phyloP scores from a whole-genome alignment of 2,888 invertebrate species.

The Ganaspis brasiliensis region DNA sequence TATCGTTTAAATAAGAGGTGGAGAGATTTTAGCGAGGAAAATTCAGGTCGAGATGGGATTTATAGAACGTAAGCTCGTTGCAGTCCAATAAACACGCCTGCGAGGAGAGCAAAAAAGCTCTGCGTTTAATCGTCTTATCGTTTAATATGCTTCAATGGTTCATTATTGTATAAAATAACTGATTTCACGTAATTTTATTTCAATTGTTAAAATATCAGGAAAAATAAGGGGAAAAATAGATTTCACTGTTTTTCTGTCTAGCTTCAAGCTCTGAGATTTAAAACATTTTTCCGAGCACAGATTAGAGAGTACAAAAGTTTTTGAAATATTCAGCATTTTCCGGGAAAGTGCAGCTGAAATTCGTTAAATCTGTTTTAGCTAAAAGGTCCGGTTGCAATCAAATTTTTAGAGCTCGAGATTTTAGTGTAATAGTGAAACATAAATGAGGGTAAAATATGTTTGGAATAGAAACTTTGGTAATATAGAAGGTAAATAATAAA shows the following conservation, averaged over 20 bases:
- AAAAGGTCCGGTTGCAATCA: no score
- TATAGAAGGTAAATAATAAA: no score
- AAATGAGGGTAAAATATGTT: no score
- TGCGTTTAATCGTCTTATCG: slow-evolving; percentile 34
- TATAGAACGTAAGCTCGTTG: slow-evolving; percentile 33
- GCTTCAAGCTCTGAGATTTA: neutral
- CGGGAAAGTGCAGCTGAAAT: no score
- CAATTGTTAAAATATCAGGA: slow-evolving; percentile 10
- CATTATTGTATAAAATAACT: slow-evolving; percentile 24
- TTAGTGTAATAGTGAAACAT: no score
- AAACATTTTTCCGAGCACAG: no score
- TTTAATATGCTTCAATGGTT: slow-evolving; percentile 39
- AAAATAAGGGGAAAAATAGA: neutral
- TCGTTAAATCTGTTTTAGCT: no score
- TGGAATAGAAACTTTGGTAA: no score
- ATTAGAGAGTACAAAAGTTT: no score
- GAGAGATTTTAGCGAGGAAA: slow-evolving; percentile 11
- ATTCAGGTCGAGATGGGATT: slow-evolving; percentile 37
- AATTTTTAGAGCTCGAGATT: no score
- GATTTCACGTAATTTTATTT: slow-evolving; percentile 18
- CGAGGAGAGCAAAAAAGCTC: slow-evolving; percentile 31
- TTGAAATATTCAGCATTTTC: no score
- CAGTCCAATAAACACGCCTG: slow-evolving; percentile 35
- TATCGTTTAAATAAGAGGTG: slow-evolving; percentile 5
- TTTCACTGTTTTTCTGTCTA: neutral